These are phyloP conservation scores for Paragorgia papillata DNA, from an alignment of 92 coral and sea anemone species.

Conservation along the genomic window DNA sequence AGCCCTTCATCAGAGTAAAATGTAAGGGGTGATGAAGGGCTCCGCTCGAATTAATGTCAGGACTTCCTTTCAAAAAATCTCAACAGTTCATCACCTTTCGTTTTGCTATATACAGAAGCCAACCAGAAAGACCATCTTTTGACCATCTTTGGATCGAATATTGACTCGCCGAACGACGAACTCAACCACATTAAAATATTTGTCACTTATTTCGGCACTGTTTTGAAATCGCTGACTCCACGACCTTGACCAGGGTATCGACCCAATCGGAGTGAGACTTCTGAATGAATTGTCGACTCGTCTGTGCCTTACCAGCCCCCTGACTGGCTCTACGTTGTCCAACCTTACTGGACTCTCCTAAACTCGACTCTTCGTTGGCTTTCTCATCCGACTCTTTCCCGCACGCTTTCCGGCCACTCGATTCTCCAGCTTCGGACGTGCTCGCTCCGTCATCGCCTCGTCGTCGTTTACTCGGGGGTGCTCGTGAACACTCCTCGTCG, in stretches of 20 bases:
- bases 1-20: too few species aligned
- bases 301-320: constrained; percentile 31
- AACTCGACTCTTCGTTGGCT: background rate
- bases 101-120: too few species aligned
- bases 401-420: constrained; percentile 25
- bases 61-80: too few species aligned
- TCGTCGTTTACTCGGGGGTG: constrained; percentile 45
- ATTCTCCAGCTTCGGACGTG: constrained; percentile 54
- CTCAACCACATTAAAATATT: too few species aligned
- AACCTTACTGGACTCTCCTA: constrained; percentile 46
- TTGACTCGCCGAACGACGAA: too few species aligned
- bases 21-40: too few species aligned
- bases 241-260: constrained; percentile 70
- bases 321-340: constrained; percentile 17
- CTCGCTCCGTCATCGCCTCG: constrained; percentile 60
- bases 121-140: too few species aligned
- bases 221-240: constrained; percentile 67
- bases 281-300: constrained; percentile 59
- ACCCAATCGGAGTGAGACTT: constrained; percentile 72
- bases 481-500: constrained; percentile 11
- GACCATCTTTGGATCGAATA: too few species aligned
- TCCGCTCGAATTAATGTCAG: too few species aligned
- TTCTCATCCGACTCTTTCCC: constrained; percentile 36
- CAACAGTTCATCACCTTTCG: too few species aligned
- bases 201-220: constrained; percentile 58